phyloP scores from a whole-genome alignment of 1,140 invertebrate species.

The Pantala flavescens region DNA sequence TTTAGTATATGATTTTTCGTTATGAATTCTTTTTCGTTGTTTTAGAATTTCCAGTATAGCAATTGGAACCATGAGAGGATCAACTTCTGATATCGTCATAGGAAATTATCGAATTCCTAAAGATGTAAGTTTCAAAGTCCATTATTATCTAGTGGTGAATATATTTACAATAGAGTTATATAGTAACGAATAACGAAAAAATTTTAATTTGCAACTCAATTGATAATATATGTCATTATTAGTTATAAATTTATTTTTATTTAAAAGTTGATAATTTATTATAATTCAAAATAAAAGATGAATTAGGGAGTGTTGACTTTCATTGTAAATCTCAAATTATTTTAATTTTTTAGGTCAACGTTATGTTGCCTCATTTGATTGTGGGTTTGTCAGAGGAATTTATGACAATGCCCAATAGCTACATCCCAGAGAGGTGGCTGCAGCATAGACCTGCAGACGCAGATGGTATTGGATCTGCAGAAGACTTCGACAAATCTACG shows the following conservation, averaged over 20 bases:
- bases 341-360: constrained; percentile 52
- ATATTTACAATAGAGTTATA: no score
- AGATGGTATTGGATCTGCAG: neutral
- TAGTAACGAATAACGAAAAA: no score
- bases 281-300: neutral
- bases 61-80: constrained; percentile 28
- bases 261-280: no score
- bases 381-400: constrained; percentile 63
- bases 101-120: constrained; percentile 31
- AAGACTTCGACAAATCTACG: neutral
- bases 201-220: no score
- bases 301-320: neutral
- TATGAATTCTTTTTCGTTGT: constrained; percentile 8
- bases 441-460: constrained; percentile 26
- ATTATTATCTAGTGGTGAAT: no score
- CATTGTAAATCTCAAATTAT: neutral
- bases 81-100: constrained; percentile 28
- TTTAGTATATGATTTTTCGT: no score
- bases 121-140: constrained; percentile 25
- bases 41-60: constrained; percentile 29
- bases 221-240: no score
- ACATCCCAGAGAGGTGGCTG: constrained; percentile 68
- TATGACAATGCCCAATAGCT: constrained; percentile 52
- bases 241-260: no score
- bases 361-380: constrained; percentile 72